Conservation (phyloP, 2,113 vertebrate genomes). For the Cynocephalus volans region DNA sequence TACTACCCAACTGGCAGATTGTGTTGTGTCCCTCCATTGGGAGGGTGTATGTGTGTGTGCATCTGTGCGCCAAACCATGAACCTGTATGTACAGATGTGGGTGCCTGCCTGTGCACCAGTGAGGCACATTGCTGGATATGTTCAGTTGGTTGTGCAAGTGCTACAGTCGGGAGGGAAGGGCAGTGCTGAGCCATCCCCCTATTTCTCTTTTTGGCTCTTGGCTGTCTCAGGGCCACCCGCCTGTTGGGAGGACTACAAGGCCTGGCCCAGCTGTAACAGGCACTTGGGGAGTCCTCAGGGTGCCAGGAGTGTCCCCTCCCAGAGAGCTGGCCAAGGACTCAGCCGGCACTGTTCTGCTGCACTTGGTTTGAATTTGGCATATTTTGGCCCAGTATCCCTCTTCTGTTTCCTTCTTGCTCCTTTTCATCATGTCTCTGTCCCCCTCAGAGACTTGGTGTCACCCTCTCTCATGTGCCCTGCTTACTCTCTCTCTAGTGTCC, state of each 20-base stretch:
- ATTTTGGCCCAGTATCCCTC: background rate
- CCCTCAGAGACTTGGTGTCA: background rate
- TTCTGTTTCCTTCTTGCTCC: background rate
- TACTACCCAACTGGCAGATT: background rate
- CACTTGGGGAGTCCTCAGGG: background rate
- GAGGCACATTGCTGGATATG: background rate
- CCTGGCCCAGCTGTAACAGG: background rate
- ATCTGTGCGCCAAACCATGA: background rate
- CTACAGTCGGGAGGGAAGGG: too few species aligned
- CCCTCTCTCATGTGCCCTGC: background rate
- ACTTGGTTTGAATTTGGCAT: background rate
- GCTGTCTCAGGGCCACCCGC: background rate
- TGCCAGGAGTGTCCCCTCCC: background rate
- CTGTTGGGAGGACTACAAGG: background rate
- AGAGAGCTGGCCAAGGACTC: background rate
- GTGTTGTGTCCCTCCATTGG: background rate
- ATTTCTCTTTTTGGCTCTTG: background rate
- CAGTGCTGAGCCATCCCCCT: background rate
- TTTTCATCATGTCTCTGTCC: background rate
- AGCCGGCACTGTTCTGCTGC: background rate
- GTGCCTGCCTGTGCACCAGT: background rate
- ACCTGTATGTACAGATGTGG: background rate
- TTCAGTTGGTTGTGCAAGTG: background rate
- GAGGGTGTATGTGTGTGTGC: background rate
- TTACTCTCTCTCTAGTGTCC: background rate